phyloP scores from a whole-genome alignment of 2,797 vertebrate genomes.

The Arnoldichthys spilopterus region DNA sequence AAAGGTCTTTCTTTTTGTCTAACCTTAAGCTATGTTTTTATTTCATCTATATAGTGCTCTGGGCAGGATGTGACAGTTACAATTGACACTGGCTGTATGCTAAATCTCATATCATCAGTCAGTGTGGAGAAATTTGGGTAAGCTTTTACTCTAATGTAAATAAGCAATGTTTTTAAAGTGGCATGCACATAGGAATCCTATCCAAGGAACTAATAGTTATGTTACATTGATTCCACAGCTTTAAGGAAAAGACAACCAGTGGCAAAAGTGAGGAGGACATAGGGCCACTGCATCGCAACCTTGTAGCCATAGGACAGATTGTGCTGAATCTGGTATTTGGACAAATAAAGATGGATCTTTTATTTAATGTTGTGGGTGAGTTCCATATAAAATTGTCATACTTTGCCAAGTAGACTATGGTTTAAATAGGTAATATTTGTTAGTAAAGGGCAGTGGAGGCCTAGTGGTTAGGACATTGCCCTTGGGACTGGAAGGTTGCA shows the following conservation, averaged over 20 bases:
- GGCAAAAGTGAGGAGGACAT: conserved; percentile 71
- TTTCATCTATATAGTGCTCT: conserved; percentile 74
- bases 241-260: conserved; percentile 80
- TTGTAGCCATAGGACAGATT: conserved; percentile 76
- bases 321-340: conserved; percentile 79
- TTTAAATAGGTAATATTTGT: not conserved
- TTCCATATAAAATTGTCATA: conserved; percentile 7
- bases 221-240: conserved; percentile 67
- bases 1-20: not conserved
- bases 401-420: not conserved
- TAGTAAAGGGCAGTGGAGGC: too few relatives aligned
- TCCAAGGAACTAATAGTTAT: not conserved
- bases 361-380: conserved; percentile 82
- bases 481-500: too few relatives aligned
- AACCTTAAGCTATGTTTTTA: not conserved
- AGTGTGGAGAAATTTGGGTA: conserved; percentile 86
- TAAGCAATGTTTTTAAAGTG: not conserved
- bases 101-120: conserved; percentile 83
- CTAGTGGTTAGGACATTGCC: too few relatives aligned
- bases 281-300: conserved; percentile 67
- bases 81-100: conserved; percentile 85
- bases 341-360: conserved; percentile 73
- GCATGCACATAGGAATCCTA: not conserved
- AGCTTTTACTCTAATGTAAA: conserved; percentile 51
- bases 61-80: conserved; percentile 81